Evolutionary conservation across 2,888 invertebrate genomes (phyloP).

Genomic region (Globia sparganii): DNA sequence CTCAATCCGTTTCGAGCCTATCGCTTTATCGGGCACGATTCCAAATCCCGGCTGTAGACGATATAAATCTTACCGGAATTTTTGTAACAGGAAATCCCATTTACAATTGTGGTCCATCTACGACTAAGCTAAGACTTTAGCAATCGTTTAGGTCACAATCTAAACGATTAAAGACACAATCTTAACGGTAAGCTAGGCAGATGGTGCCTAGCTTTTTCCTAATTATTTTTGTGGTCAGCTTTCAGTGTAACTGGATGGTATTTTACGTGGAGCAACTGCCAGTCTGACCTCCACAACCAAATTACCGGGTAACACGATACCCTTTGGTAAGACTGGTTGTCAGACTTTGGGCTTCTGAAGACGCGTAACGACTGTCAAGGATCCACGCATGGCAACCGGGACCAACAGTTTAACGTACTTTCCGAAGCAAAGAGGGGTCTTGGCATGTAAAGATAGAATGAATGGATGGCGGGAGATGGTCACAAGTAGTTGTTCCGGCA

Average conservation of each 20-base stretch:
- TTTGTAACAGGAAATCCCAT: conserved; percentile 13
- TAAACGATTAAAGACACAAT: too few species aligned
- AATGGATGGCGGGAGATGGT: too few species aligned
- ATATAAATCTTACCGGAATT: conserved; percentile 26
- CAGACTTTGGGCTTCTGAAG: too few species aligned
- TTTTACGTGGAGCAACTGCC: neutral
- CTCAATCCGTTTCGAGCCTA: conserved; percentile 30
- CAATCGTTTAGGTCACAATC: neutral
- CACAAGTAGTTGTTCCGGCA: too few species aligned
- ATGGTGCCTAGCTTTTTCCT: neutral
- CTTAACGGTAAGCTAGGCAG: too few species aligned
- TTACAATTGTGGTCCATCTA: conserved; percentile 3
- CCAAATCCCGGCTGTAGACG: conserved; percentile 38
- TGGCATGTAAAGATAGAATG: too few species aligned
- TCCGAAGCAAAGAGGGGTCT: too few species aligned
- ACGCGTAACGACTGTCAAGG: too few species aligned
- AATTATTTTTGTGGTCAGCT: neutral
- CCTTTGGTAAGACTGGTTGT: too few species aligned
- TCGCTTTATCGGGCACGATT: conserved; percentile 44
- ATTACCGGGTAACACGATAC: neutral
- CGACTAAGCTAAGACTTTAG: neutral
- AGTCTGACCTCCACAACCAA: neutral
- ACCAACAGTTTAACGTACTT: too few species aligned
- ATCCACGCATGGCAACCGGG: too few species aligned
- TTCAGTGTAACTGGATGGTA: too few species aligned